Base-by-base conservation (phyloP, 2,888 invertebrate species). In the Yponomeuta plumbellus region DNA sequence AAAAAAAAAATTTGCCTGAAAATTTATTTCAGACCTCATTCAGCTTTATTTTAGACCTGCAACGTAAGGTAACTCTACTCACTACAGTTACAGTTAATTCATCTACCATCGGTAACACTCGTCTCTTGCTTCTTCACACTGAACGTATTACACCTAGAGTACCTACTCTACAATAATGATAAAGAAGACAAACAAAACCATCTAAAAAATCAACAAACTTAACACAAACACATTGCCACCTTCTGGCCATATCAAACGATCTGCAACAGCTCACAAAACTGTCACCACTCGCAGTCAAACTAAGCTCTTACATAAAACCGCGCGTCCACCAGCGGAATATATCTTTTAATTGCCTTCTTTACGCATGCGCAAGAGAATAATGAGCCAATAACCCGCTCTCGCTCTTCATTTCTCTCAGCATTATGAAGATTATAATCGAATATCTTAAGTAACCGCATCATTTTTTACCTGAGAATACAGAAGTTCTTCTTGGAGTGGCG, bases 401-500 rank as follows among this genome's bases (percentile, higher is more conserved):
- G 61, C 61, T 61, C 10, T 61, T 34, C 34, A 61, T 23, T 34
- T 26, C n/a, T 58, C 21, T 22, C 58, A 20, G 20, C n/a, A 11
- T 58, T 58, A 58, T 58, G n/a, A 58, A 58, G 58, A 58, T 58
- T 58, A 22, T 58, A 20, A 58, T 58, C 58, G 58, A 58, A 58
- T 4, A 17, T 52, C 17, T 52, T 52, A 52, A 34, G 34, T 34
- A 34, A 52, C 44, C 17, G 44, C 17, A 52, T 17, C 17, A 17
- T 52, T 52, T 52, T 17, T 17, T 52, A 52, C 44, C 6, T 34
- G 44, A 17, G 5, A 17, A 52, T 17, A 52, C 44, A 13, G 44
- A 52, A 52, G 17, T 17, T 13, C 17, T 17, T 17, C 13, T 52
- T 17, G 0, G 13, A 17, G 17, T 17, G 17, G 13, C 17, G 17